These are phyloP conservation scores for Crotalus tigris DNA, from an alignment of 2,113 vertebrate species.

Conservation along the genomic window DNA sequence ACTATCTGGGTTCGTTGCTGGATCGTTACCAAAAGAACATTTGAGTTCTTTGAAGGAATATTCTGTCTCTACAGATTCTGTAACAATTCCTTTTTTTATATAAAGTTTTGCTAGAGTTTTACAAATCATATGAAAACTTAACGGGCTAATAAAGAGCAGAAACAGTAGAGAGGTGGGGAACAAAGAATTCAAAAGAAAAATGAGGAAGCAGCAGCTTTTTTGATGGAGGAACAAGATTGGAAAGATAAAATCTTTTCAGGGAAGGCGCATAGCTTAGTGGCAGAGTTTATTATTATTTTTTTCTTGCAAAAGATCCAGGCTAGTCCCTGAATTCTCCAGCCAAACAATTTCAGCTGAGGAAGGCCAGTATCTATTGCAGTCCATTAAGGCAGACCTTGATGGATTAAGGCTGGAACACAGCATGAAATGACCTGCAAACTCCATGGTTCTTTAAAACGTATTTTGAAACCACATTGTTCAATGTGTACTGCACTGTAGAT, in stretches of 20 bases:
- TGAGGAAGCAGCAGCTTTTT: too few relatives aligned
- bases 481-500: fast-evolving
- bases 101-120: too few relatives aligned
- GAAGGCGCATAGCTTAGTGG: not conserved
- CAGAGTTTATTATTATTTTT: not conserved
- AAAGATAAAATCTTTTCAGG: not conserved
- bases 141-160: too few relatives aligned
- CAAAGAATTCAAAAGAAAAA: too few relatives aligned
- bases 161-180: too few relatives aligned
- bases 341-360: not conserved
- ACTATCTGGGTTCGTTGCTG: constrained; percentile 4
- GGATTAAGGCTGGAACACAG: too few relatives aligned
- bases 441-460: too few relatives aligned
- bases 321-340: not conserved
- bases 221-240: not conserved
- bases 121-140: too few relatives aligned
- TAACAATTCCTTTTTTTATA: too few relatives aligned
- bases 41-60: not conserved
- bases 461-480: not conserved
- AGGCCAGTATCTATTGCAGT: too few relatives aligned
- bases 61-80: not conserved
- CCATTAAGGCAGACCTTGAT: not conserved
- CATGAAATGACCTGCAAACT: not conserved
- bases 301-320: not conserved
- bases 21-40: constrained; percentile 13